Evolutionary conservation across 2,797 vertebrate species (phyloP).

Genomic region (Allobates femoralis): DNA sequence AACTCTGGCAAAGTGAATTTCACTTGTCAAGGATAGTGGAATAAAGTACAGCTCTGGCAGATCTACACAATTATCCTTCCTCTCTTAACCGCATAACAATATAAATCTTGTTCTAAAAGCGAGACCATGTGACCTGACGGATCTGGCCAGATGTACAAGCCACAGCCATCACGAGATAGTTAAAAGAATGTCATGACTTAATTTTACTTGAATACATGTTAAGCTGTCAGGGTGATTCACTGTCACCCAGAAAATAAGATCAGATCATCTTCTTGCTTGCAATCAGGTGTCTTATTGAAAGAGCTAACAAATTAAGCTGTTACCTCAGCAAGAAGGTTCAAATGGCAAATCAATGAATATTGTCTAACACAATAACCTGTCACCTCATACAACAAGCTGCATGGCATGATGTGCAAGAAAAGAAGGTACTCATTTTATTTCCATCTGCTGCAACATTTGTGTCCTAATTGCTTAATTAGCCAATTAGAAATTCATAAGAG

Average conservation of each 20-base stretch:
- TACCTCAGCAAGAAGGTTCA: background rate
- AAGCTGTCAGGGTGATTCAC: background rate
- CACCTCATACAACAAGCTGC: constrained; percentile 31
- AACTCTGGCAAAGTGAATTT: constrained; percentile 40
- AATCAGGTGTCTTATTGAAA: constrained; percentile 44
- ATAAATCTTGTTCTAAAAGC: constrained; percentile 22
- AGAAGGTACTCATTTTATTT: accelerated
- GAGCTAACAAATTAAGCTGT: constrained; percentile 25
- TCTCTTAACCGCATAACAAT: constrained; percentile 4
- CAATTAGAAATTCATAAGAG: constrained; percentile 61
- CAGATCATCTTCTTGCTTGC: background rate
- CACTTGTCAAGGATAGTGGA: constrained; percentile 38
- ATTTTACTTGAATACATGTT: constrained; percentile 6
- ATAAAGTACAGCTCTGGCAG: constrained; percentile 10
- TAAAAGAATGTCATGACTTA: constrained; percentile 14
- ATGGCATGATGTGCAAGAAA: constrained; percentile 47
- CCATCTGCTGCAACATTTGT: constrained; percentile 58
- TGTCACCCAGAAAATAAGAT: background rate
- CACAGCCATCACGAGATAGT: constrained; percentile 11
- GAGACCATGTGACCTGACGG: constrained; percentile 4
- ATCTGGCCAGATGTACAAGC: constrained; percentile 11
- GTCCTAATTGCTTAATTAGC: constrained; percentile 62
- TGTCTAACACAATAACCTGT: constrained; percentile 37
- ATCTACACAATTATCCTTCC: constrained; percentile 15
- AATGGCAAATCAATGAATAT: constrained; percentile 46